Evolutionary conservation across 2,888 invertebrate genomes (phyloP).

Genomic region (Gastrophysa polygoni): DNA sequence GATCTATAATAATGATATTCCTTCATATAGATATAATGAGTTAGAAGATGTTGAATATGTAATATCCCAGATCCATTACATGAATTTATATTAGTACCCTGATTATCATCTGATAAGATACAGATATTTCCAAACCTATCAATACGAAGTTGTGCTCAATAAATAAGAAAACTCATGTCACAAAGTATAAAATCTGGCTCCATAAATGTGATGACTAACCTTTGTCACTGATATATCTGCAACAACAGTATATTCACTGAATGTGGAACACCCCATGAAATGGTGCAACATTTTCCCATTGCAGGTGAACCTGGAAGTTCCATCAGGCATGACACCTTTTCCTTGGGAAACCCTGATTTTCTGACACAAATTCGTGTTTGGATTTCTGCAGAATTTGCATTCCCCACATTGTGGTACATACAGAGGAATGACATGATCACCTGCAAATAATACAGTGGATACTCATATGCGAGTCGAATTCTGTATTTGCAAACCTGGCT

Average conservation of each 20-base stretch:
- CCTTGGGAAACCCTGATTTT: slow-evolving; percentile 89
- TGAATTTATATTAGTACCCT: no score
- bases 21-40: no score
- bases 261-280: slow-evolving; percentile 97
- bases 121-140: no score
- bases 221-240: slow-evolving; percentile 95
- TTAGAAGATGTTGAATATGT: background rate
- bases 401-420: slow-evolving; percentile 96
- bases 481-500: slow-evolving; percentile 65
- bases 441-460: slow-evolving; percentile 57
- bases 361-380: slow-evolving; percentile 96
- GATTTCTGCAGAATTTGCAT: slow-evolving; percentile 94
- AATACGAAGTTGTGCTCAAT: no score
- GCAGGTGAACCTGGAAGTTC: slow-evolving; percentile 83
- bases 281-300: slow-evolving; percentile 81
- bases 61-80: no score
- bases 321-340: slow-evolving; percentile 90
- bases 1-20: slow-evolving; percentile 60
- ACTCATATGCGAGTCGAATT: background rate
- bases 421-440: slow-evolving; percentile 96
- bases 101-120: no score
- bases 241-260: slow-evolving; percentile 93
- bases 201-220: slow-evolving; percentile 59
- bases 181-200: no score
- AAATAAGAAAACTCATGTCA: no score